Evolutionary conservation across 2,113 vertebrate species (phyloP).

Genomic region (Podilymbus podiceps): DNA sequence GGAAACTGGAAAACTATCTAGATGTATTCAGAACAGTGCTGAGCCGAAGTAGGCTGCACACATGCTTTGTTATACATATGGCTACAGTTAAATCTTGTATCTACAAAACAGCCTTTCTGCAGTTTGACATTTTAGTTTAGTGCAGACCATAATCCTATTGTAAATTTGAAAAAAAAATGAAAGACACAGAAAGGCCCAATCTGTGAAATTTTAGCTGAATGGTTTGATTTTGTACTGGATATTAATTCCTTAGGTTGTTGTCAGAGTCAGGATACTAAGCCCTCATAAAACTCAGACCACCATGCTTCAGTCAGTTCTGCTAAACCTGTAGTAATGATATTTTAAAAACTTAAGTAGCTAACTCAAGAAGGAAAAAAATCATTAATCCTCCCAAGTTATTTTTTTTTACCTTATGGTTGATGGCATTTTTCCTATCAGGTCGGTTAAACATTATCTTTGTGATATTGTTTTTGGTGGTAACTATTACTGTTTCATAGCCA

Average conservation of each 20-base stretch:
- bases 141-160: neutral
- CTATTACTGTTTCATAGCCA: constrained; percentile 75
- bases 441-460: constrained; percentile 90
- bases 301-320: neutral
- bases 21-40: neutral
- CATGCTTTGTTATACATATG: neutral
- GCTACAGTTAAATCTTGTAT: neutral
- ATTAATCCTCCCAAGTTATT: neutral
- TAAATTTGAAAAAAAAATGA: neutral
- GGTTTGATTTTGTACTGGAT: neutral
- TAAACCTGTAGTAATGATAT: neutral
- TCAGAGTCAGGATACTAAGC: neutral
- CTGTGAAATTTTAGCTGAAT: neutral
- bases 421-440: constrained; percentile 89
- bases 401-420: constrained; percentile 78
- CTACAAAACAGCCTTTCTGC: neutral
- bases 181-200: neutral
- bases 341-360: neutral
- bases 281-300: neutral
- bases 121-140: neutral
- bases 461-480: constrained; percentile 83
- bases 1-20: neutral
- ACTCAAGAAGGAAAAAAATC: neutral
- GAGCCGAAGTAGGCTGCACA: neutral
- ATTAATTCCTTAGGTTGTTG: neutral